Evolutionary conservation across 2,113 vertebrate genomes (phyloP), one percentile per base, ranked within the genome.

Genomic region (Clarias gariepinus): DNA sequence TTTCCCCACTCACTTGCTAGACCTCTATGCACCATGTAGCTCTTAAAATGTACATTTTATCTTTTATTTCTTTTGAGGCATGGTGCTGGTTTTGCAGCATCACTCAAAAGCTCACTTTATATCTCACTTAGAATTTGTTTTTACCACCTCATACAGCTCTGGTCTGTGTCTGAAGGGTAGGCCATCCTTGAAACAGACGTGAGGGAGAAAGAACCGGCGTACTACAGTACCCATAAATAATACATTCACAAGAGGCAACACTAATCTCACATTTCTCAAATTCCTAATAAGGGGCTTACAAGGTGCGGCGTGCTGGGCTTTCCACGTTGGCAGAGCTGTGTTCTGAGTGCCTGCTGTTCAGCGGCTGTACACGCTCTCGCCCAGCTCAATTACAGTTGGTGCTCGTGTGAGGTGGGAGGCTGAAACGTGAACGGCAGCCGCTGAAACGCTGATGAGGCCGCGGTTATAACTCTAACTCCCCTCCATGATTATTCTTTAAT

Each of bases 401-500:
- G 79, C n/a, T 60, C 36, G 68, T 82, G 61, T 79, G 69, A 88
- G 69, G 85, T 76, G 30, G 61, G 76, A 71, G 68, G 84, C 77
- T 81, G 84, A 86, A 86, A 86, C 68, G 53, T 53, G n/a, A 61
- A 85, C 69, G 76, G 21, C 4, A 78, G 53, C 60, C 81, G 83
- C 41, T 23, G 81, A 84, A 88, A 86, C 78, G 41, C 88, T 87
- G 85, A 90, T 90, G 84, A 86, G 82, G 84, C 64, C 10, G 10
- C 21, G 18, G 82, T 89, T 86, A 89, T 89, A 89, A 87, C 58
- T 87, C 76, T 58, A 86, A 85, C 73, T 87, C 84, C 78, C 85
- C 58, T 87, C 52, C 55, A 78, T 86, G 88, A 91, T 91, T 87
- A 87, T 89, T 91, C 81, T 87, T 85, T 88, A 88, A 89, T 91